Conservation (phyloP, 1,140 invertebrate species). For the Bombyx mandarina region DNA sequence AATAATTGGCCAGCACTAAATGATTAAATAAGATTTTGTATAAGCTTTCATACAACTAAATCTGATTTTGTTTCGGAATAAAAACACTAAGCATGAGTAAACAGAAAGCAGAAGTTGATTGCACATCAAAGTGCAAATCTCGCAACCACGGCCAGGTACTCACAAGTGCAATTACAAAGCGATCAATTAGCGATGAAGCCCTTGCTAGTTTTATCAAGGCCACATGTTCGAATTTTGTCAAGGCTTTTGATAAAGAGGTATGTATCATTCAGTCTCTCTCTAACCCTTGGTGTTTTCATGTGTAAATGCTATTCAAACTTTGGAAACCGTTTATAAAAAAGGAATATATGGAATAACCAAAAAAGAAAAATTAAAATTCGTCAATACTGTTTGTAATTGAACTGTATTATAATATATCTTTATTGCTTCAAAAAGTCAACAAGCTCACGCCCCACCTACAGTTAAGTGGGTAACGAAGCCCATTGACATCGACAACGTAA, state of each 20-base stretch:
- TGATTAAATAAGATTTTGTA: background rate
- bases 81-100: conserved; percentile 43
- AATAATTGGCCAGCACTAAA: background rate
- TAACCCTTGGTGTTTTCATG: no score
- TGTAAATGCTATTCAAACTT: no score
- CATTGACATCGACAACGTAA: no score
- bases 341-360: no score
- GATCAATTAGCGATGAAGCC: conserved; percentile 69
- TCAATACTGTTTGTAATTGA: no score
- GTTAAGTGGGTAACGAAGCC: no score
- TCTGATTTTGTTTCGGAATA: background rate
- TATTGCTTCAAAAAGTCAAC: no score
- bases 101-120: conserved; percentile 53
- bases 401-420: no score
- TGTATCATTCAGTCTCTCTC: conserved; percentile 3
- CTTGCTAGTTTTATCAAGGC: conserved; percentile 72
- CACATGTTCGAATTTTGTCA: conserved; percentile 73
- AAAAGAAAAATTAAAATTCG: no score
- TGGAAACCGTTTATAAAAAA: no score
- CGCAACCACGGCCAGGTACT: conserved; percentile 73
- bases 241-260: conserved; percentile 69
- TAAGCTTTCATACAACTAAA: background rate
- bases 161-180: conserved; percentile 73
- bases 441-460: no score
- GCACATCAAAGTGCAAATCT: conserved; percentile 74